Conservation (phyloP, 2,888 invertebrate genomes). For the Abrostola tripartita region DNA sequence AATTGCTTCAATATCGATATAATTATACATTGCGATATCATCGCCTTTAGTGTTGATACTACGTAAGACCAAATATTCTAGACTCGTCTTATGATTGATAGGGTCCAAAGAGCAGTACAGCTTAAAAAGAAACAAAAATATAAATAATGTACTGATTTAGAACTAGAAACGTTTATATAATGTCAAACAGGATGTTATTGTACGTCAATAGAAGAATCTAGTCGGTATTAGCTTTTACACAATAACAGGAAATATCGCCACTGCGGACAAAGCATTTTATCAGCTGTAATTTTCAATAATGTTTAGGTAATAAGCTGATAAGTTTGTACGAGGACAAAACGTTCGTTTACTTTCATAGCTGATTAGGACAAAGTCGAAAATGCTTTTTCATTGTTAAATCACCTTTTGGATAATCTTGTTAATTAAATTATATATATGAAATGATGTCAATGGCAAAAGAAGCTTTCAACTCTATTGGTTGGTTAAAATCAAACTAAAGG, state of each 20-base stretch:
- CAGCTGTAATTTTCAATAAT: slow-evolving; percentile 37
- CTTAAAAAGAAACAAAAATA: neutral
- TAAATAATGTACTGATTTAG: neutral
- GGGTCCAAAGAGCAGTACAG: neutral
- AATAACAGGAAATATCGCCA: slow-evolving; percentile 34
- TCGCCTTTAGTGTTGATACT: neutral
- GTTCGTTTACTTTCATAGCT: slow-evolving; percentile 28
- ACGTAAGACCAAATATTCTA: neutral
- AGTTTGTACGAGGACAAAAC: slow-evolving; percentile 34
- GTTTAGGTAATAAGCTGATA: slow-evolving; percentile 25
- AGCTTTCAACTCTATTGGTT: no score
- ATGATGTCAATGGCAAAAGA: no score
- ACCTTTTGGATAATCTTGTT: neutral
- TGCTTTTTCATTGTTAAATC: neutral
- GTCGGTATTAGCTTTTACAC: slow-evolving; percentile 28
- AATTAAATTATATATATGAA: no score
- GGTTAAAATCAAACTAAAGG: no score
- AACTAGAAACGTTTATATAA: neutral
- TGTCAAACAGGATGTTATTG: slow-evolving; percentile 28
- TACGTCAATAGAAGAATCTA: slow-evolving; percentile 33
- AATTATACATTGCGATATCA: neutral
- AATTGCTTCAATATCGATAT: neutral
- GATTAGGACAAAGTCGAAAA: slow-evolving; percentile 20
- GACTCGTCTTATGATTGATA: slow-evolving; percentile 3
- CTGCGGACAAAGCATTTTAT: slow-evolving; percentile 31